These are phyloP conservation scores for Sminthurides bifidus DNA, from an alignment of 1,140 invertebrate genomes.

Conservation along the genomic window DNA sequence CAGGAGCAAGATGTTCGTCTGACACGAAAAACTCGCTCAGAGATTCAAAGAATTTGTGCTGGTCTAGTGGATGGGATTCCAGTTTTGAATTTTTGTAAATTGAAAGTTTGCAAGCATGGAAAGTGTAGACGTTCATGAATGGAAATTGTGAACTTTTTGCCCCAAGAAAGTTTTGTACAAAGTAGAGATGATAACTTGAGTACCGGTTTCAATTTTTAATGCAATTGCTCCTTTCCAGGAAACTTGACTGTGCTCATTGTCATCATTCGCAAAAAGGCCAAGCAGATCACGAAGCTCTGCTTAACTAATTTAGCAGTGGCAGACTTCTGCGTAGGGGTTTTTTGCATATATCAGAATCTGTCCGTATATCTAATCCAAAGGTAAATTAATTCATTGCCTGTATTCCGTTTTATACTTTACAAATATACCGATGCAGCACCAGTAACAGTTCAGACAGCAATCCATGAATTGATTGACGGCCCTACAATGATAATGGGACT, in stretches of 20 bases:
- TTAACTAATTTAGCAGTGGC: constrained; percentile 67
- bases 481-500: not conserved
- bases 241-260: constrained; percentile 69
- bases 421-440: not conserved
- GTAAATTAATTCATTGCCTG: constrained; percentile 3
- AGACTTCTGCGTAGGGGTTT: constrained; percentile 69
- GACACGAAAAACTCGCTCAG: no score
- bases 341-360: constrained; percentile 60
- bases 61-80: no score
- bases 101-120: no score
- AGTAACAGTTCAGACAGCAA: not conserved
- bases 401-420: not conserved
- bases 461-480: not conserved
- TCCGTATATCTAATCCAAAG: constrained; percentile 47
- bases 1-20: no score
- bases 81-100: no score
- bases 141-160: no score
- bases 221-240: no score
- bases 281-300: constrained; percentile 73
- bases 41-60: no score
- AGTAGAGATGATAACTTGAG: no score
- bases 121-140: no score
- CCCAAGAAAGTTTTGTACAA: no score
- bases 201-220: no score
- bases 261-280: constrained; percentile 55